A percentile compares a stretch with the other conserved stretches of the same genome.
Conservation (phyloP, 2,888 invertebrate genomes). For the Stenchaetothrips biformis region DNA sequence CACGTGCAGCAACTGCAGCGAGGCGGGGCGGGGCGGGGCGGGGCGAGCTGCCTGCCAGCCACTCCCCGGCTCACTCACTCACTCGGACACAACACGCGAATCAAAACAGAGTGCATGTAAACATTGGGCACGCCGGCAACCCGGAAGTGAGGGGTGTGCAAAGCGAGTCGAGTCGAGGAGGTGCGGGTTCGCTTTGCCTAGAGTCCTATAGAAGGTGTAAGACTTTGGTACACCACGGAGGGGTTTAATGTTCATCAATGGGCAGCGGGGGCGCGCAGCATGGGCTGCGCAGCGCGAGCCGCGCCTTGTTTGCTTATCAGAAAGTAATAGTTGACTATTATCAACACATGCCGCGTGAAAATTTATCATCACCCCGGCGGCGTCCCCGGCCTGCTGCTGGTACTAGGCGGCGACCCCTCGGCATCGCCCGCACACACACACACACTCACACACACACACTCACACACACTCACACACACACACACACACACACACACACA, state of each 20-base stretch:
- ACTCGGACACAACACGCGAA: too few relatives aligned
- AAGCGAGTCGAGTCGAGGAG: too few relatives aligned
- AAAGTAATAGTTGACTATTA: constrained; percentile 25
- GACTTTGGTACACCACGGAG: too few relatives aligned
- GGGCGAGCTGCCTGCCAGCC: neutral
- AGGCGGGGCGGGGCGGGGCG: neutral
- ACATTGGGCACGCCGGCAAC: too few relatives aligned
- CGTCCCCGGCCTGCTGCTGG: neutral
- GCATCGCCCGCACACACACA: neutral
- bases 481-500: constrained; percentile 22
- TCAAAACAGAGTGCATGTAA: too few relatives aligned
- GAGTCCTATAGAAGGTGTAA: too few relatives aligned
- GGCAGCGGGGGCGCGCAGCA: neutral
- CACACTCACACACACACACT: constrained; percentile 28
- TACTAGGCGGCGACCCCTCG: too few relatives aligned
- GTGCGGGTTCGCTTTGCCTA: too few relatives aligned
- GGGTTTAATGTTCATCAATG: too few relatives aligned
- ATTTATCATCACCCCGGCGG: neutral
- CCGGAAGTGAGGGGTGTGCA: too few relatives aligned
- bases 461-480: constrained; percentile 26
- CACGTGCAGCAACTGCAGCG: too few relatives aligned
- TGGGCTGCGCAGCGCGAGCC: neutral
- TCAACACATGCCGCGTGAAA: constrained; percentile 20
- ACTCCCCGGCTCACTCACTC: too few relatives aligned
- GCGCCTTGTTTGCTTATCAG: constrained; percentile 1